phyloP scores from a whole-genome alignment of 2,113 vertebrate species.

The Stercorarius parasiticus region DNA sequence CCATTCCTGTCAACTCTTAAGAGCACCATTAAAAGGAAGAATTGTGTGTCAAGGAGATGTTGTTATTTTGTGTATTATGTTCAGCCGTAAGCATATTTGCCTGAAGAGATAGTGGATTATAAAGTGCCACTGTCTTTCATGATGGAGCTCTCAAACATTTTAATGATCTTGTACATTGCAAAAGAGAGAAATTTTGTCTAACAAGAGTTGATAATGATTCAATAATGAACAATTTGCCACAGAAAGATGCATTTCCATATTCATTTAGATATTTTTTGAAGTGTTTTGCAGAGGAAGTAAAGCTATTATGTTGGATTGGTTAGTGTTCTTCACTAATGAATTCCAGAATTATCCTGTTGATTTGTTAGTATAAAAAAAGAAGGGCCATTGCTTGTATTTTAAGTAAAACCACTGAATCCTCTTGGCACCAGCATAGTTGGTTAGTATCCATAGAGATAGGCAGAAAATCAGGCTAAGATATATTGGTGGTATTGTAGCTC shows the following conservation, averaged over 20 bases:
- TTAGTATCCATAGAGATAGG: conserved; percentile 59
- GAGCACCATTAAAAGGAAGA: conserved; percentile 65
- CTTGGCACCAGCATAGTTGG: conserved; percentile 24
- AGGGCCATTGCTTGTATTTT: conserved; percentile 53
- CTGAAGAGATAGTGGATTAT: conserved; percentile 76
- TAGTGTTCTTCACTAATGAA: conserved; percentile 75
- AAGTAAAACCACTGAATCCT: conserved; percentile 62
- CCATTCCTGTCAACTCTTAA: conserved; percentile 68
- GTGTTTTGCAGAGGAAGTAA: conserved; percentile 75
- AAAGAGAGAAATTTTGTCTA: conserved; percentile 76
- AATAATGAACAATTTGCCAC: conserved; percentile 77
- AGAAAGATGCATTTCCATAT: conserved; percentile 77
- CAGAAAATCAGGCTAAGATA: conserved; percentile 47
- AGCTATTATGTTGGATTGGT: conserved; percentile 72
- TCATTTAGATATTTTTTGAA: conserved; percentile 80
- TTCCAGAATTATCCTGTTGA: conserved; percentile 76
- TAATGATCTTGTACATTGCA: conserved; percentile 76
- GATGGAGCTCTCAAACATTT: conserved; percentile 76
- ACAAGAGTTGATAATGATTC: conserved; percentile 78
- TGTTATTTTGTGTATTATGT: conserved; percentile 74
- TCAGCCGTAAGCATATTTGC: conserved; percentile 76
- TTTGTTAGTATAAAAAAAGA: conserved; percentile 65
- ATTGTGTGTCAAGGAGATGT: conserved; percentile 69
- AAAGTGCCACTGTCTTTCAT: conserved; percentile 74
- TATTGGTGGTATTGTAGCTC: conserved; percentile 41